Percentiles rank a stretch among this genome's conserved stretches.
Evolutionary conservation across 2,888 invertebrate species (phyloP).

Genomic region (Protula sp.): DNA sequence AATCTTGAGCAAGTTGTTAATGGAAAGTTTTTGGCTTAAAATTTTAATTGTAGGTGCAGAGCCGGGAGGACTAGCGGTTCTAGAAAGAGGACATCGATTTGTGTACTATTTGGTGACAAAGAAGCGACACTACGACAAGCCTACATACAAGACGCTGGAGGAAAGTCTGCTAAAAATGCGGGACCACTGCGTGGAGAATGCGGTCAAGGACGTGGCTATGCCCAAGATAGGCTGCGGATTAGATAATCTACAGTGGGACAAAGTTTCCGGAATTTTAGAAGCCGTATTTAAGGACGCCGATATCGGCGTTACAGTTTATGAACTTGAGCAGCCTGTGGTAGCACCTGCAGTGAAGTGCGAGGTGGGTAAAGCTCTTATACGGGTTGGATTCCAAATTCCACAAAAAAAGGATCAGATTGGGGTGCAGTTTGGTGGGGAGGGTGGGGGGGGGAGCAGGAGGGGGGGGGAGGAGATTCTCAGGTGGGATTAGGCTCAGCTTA

Average conservation of each 20-base stretch:
- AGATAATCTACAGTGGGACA: slow-evolving; percentile 63
- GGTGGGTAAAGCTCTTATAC: too few relatives aligned
- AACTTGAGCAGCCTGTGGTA: too few relatives aligned
- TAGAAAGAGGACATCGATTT: slow-evolving; percentile 45
- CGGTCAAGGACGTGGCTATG: slow-evolving; percentile 60
- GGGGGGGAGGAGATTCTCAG: too few relatives aligned
- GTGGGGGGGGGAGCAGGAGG: too few relatives aligned
- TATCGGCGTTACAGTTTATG: slow-evolving; percentile 36
- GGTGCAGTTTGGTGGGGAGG: too few relatives aligned
- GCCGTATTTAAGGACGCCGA: slow-evolving; percentile 56
- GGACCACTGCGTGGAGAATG: slow-evolving; percentile 53
- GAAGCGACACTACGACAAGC: slow-evolving; percentile 57
- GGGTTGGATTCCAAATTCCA: too few relatives aligned
- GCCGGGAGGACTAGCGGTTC: slow-evolving; percentile 47
- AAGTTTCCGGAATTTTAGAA: slow-evolving; percentile 58
- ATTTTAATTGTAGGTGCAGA: too few relatives aligned
- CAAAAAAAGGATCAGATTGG: too few relatives aligned
- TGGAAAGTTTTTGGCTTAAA: too few relatives aligned
- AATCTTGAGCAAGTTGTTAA: too few relatives aligned
- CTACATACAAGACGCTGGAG: slow-evolving; percentile 44
- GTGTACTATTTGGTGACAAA: slow-evolving; percentile 64
- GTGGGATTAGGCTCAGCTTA: too few relatives aligned
- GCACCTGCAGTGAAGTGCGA: too few relatives aligned
- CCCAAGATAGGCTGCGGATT: slow-evolving; percentile 67
- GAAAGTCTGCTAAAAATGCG: slow-evolving; percentile 52